These are phyloP conservation scores for Hesperia comma DNA, from an alignment of 2,888 invertebrate species.

Conservation along the genomic window DNA sequence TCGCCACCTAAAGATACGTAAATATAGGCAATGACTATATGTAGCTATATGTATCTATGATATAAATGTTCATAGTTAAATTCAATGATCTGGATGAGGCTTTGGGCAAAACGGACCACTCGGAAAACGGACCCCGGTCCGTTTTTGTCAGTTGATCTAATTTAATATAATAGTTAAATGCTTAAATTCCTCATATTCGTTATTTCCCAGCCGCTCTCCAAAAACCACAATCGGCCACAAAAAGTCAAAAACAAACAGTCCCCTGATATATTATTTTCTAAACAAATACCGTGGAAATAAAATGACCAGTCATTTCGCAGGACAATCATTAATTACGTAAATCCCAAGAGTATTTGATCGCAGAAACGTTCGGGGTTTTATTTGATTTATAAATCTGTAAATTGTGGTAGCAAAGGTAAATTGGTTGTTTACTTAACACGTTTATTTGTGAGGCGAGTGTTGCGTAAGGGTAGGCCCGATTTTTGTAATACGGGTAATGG, in stretches of 20 bases:
- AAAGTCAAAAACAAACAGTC: not conserved
- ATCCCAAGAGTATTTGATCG: slow-evolving; percentile 8
- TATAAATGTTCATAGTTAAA: too few relatives aligned
- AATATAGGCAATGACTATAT: too few relatives aligned
- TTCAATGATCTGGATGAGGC: too few relatives aligned
- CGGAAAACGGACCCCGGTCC: too few relatives aligned
- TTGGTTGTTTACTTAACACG: slow-evolving; percentile 21
- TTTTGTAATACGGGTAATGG: not conserved
- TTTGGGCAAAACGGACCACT: too few relatives aligned
- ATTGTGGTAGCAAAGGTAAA: slow-evolving; percentile 7
- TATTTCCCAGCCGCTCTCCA: not conserved
- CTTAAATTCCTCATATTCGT: too few relatives aligned
- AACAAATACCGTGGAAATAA: slow-evolving; percentile 2
- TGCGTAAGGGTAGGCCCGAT: not conserved
- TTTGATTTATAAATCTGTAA: slow-evolving; percentile 6
- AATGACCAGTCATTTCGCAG: slow-evolving; percentile 8
- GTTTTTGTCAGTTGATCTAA: too few relatives aligned
- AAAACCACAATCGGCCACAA: not conserved
- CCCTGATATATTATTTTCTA: not conserved
- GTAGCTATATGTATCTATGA: too few relatives aligned
- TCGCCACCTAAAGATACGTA: too few relatives aligned
- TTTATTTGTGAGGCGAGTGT: slow-evolving; percentile 8
- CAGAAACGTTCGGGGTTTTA: not conserved
- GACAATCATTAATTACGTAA: slow-evolving; percentile 3
- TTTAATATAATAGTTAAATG: too few relatives aligned